These are phyloP conservation scores for Kryptolebias marmoratus DNA, from an alignment of 2,113 vertebrate genomes.

Conservation along the genomic window DNA sequence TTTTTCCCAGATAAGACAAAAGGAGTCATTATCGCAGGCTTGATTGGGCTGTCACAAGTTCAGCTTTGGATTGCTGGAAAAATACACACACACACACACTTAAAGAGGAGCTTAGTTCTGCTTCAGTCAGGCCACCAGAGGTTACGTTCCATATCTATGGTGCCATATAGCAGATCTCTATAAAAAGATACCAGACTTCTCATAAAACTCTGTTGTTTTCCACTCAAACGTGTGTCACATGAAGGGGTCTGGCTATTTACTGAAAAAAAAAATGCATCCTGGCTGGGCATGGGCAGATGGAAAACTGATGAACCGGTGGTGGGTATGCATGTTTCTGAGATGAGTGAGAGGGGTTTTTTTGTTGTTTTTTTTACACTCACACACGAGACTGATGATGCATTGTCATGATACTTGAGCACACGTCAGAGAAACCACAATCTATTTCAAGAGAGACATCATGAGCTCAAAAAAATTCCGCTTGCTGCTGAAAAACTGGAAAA, in stretches of 20 bases:
- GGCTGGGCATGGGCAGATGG: slow-evolving; percentile 1
- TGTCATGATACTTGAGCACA: not conserved
- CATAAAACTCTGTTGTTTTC: slow-evolving; percentile 1
- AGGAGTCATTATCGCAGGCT: slow-evolving; percentile 1
- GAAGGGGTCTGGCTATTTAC: slow-evolving; percentile 13
- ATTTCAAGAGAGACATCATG: not conserved
- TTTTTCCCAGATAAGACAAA: slow-evolving; percentile 7
- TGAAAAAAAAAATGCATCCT: slow-evolving; percentile 19
- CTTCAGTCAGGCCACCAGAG: not conserved
- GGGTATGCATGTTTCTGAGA: not conserved
- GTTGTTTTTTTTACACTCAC: not conserved
- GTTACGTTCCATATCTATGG: not conserved
- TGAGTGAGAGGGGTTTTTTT: too few relatives aligned
- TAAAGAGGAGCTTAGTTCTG: too few relatives aligned
- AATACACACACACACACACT: not conserved
- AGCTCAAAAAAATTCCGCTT: not conserved
- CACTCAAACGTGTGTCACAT: slow-evolving; percentile 17
- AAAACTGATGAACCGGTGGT: not conserved
- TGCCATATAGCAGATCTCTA: slow-evolving; percentile 1
- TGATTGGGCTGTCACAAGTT: not conserved
- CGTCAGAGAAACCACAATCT: not conserved
- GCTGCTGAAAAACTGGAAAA: not conserved
- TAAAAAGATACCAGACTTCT: slow-evolving; percentile 1
- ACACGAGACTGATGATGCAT: not conserved
- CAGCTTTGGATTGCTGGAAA: slow-evolving; percentile 8